Evolutionary conservation across 2,888 invertebrate genomes (phyloP), one percentile per base, ranked within the genome.

Genomic region (Zhuqinia jingwanae): DNA sequence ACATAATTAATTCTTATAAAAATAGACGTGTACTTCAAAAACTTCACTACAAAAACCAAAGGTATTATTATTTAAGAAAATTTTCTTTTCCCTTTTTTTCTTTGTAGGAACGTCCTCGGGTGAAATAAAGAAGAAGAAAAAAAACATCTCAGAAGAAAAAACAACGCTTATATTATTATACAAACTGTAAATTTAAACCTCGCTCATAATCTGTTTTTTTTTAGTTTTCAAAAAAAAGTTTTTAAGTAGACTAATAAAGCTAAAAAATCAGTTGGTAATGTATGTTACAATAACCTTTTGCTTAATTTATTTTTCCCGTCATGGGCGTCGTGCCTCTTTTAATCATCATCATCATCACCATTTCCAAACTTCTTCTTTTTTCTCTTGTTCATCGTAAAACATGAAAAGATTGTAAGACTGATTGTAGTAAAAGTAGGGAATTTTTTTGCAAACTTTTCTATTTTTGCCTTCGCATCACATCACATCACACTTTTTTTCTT

Each of bases 401-500:
- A 11, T 17, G 10, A 20, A 45, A 45, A 50, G 47, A 15, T 36
- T 56, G n/a, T n/a, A n/a, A 50, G 30, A 8, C 56, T 36, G 36
- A 1, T 13, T 15, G 10, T 27, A n/a, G 11, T 15, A n/a, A 56
- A 30, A 47, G 17, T 20, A 60, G 58, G 53, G 53, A 65, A 50
- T 25, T 76, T 76, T 76, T 30, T 79, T 22, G 63, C 45, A 78
- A 42, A 60, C 45, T 47, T 63, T 77, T 78, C 30, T 45, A 42
- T 65, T 65, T 65, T 65, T 42, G 42, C 65, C n/a, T n/a, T 65
- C 65, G 42, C 65, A 65, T 65, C 65, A 65, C 65, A 65, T 65
- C 65, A 65, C 65, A 65, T 65, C 65, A 42, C 42, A 42, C 65
- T 17, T 17, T 65, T 65, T 65, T 50, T 58, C 60, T 25, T 17